Conservation (phyloP, 2,888 invertebrate genomes). For the Agonopterix alstromeriana region DNA sequence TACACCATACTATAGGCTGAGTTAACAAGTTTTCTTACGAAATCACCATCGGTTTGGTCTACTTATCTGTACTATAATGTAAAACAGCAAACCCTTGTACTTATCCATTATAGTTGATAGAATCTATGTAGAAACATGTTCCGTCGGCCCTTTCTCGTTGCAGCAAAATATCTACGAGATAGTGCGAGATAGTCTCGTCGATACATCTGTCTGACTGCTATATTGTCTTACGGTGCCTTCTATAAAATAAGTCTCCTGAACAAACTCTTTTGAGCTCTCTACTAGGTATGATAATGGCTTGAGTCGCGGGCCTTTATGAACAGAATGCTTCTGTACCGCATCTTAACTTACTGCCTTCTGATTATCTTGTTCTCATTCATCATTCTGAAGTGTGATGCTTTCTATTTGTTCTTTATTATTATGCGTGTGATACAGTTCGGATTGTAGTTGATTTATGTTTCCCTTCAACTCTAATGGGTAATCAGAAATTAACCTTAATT, state of each 20-base stretch:
- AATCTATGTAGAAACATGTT: neutral
- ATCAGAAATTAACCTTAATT: constrained; percentile 1
- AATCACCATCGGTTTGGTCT: too few species aligned
- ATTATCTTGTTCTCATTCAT: constrained; percentile 36
- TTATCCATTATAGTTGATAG: too few species aligned
- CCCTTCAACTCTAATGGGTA: neutral
- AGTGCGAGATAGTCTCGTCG: constrained; percentile 8
- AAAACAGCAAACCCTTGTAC: too few species aligned
- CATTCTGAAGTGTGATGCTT: constrained; percentile 32
- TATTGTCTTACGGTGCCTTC: constrained; percentile 22
- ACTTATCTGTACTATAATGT: too few species aligned
- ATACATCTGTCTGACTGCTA: constrained; percentile 12
- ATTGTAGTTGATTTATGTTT: neutral
- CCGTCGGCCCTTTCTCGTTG: neutral
- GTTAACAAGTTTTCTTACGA: too few species aligned
- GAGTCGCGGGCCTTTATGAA: too few species aligned
- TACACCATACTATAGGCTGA: too few species aligned
- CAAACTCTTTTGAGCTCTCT: too few species aligned
- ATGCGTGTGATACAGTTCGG: constrained; percentile 11
- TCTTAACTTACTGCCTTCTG: constrained; percentile 24
- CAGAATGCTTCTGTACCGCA: constrained; percentile 20
- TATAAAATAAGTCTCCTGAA: too few species aligned
- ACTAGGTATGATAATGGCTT: too few species aligned
- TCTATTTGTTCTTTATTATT: constrained; percentile 27
- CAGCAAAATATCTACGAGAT: constrained; percentile 9